A percentile compares a stretch with the other conserved stretches of the same genome.
Evolutionary conservation across 2,113 vertebrate genomes (phyloP).

Genomic region (Trematocara macrostoma): DNA sequence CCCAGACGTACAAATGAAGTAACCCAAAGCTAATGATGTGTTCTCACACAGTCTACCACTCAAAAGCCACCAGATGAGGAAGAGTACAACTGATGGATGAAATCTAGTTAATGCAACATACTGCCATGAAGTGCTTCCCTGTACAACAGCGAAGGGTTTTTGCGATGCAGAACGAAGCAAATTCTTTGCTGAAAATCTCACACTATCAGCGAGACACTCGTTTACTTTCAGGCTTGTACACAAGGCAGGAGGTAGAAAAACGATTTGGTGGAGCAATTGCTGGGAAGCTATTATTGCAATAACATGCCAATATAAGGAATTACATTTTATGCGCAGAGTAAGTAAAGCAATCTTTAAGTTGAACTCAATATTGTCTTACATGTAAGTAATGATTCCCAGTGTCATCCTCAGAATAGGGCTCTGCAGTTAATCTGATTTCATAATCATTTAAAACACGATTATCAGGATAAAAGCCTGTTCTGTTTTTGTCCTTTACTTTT

Average conservation of each 20-base stretch:
- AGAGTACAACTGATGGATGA: neutral
- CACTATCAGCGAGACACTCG: neutral
- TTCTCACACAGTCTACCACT: neutral
- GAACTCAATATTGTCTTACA: neutral
- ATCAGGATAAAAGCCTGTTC: neutral
- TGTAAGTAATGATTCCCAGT: neutral
- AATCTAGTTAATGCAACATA: neutral
- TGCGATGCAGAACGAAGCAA: fast-evolving
- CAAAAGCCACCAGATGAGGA: neutral
- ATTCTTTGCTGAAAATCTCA: neutral
- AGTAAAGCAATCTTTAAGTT: neutral
- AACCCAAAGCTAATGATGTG: neutral
- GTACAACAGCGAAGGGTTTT: neutral
- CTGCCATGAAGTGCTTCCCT: neutral
- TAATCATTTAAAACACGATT: neutral
- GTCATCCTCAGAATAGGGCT: neutral
- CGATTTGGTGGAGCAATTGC: neutral
- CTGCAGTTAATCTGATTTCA: neutral
- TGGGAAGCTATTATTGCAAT: neutral
- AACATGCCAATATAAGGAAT: neutral
- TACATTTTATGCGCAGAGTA: neutral
- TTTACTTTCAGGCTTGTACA: neutral
- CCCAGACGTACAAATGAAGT: neutral
- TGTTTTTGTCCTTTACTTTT: neutral
- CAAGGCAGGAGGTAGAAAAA: neutral